These are phyloP conservation scores for Diarsia rubi DNA, from an alignment of 2,888 invertebrate genomes.

Conservation along the genomic window DNA sequence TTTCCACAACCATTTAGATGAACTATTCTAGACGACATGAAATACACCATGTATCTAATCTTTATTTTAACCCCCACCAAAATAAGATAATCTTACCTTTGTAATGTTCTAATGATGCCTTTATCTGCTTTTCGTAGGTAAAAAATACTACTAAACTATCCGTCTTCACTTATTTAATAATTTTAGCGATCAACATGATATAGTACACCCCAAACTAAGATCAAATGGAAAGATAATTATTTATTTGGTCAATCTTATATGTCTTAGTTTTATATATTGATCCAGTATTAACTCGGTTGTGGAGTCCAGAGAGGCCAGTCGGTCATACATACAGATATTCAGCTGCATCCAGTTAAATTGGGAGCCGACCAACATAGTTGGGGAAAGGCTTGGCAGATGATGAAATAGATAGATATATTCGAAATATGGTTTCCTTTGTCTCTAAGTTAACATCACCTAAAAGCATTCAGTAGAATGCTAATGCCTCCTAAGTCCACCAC, in stretches of 20 bases:
- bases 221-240: neutral
- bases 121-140: neutral
- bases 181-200: neutral
- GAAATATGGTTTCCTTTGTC: too few species aligned
- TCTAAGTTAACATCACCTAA: too few species aligned
- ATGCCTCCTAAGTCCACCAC: neutral
- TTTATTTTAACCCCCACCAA: slow-evolving; percentile 34
- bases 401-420: too few species aligned
- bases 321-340: too few species aligned
- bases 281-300: too few species aligned
- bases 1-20: slow-evolving; percentile 41
- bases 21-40: neutral
- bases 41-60: neutral
- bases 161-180: neutral
- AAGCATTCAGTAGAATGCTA: neutral
- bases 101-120: neutral
- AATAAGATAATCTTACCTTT: slow-evolving; percentile 36
- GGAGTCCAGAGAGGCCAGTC: too few species aligned
- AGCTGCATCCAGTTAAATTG: too few species aligned
- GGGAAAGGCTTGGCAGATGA: too few species aligned
- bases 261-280: neutral
- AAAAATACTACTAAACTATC: neutral
- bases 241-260: neutral
- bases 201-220: neutral
- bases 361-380: too few species aligned